Base-by-base conservation (phyloP, 2,888 invertebrate species). In the Esperia sulphurella region DNA sequence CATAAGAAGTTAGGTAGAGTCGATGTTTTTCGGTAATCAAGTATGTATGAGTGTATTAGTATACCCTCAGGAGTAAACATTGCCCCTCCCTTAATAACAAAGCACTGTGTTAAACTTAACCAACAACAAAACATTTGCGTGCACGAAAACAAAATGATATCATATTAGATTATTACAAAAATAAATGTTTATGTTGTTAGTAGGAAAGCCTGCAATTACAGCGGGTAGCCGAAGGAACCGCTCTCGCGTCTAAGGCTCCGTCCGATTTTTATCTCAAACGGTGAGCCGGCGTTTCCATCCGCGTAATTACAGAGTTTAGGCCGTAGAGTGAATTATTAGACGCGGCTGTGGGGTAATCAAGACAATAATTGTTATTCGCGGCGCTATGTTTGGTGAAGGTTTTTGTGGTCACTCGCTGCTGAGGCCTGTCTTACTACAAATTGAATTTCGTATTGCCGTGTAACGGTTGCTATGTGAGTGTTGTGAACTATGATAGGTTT, bases 291-390 rank as follows among this genome's bases (percentile, higher is more conserved):
- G 75, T 79, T 83, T 81, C 84, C 79, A 81, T 80, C 78, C 77
- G 58, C 76, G 80, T 89, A 89, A 89, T 88, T 86, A 89, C 83
- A 83, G 81, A 87, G 82, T 86, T 88, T 86, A 85, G 80, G 68
- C 74, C 68, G 71, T 76, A 72, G 77, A 86, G 85, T 87, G 87
- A 89, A 88, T 87, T 87, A 89, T 88, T 87, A 87, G 81, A 79
- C 74, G 72, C 74, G 75, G 71, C 73, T 74, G 72, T 67, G 71
- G 75, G 73, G 84, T 83, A 85, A 88, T 88, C 86, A 68, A 68
- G 58, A 71, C 63, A 83, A 86, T 87, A 83, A 87, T 87, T 87
- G 83, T 86, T 87, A 82, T 79, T 72, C 79, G 69, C 65, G 61
- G 68, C 68, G 70, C 66, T 69, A 64, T 78, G 74, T 75, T 79